These are phyloP conservation scores for Pycnonotus jocosus DNA, from an alignment of 2,113 vertebrate genomes.

Conservation along the genomic window DNA sequence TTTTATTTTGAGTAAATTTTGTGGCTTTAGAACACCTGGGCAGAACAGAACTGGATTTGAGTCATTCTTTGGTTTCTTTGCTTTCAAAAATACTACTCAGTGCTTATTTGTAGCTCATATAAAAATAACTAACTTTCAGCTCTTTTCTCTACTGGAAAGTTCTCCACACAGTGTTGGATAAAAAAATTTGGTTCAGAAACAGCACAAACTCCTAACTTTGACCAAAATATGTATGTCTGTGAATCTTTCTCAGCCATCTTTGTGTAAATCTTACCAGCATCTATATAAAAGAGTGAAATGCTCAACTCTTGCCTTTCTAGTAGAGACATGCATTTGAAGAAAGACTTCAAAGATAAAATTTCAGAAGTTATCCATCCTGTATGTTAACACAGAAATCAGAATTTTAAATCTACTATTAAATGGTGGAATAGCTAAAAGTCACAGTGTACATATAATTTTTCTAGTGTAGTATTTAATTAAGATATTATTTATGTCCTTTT, in stretches of 20 bases:
- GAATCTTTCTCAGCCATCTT: neutral
- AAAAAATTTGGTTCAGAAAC: neutral
- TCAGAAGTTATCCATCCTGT: neutral
- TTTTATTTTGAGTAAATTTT: neutral
- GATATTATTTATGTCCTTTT: neutral
- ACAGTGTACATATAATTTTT: neutral
- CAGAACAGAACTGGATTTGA: neutral
- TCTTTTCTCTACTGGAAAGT: neutral
- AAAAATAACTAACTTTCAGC: neutral
- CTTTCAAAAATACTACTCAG: neutral
- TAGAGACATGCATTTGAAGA: neutral
- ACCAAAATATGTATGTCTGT: neutral
- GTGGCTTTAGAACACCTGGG: neutral
- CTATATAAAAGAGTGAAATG: neutral
- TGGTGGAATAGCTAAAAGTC: neutral
- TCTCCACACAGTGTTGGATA: neutral
- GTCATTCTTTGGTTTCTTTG: neutral
- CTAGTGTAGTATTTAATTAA: neutral
- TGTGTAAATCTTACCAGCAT: neutral
- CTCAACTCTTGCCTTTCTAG: neutral
- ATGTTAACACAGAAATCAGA: neutral
- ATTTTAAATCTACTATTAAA: neutral
- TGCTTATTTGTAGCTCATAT: neutral
- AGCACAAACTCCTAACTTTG: neutral
- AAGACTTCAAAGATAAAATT: neutral